Base-by-base conservation (phyloP, 2,888 invertebrate genomes). In the Heliothis peltigera region DNA sequence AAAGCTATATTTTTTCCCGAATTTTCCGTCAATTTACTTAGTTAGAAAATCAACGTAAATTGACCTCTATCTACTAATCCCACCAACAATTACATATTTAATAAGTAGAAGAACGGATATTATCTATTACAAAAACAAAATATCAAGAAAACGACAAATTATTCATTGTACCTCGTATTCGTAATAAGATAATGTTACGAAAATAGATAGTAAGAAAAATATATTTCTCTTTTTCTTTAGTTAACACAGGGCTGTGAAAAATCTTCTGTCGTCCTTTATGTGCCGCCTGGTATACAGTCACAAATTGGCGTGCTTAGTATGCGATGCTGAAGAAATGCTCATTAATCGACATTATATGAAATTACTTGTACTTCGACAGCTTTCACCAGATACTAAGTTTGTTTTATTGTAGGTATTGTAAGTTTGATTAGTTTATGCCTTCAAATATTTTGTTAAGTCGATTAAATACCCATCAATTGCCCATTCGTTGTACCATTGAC, bases 261-360 rank as follows among this genome's bases (percentile, higher is more conserved):
- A 58, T 58, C 43, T 58, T n/a, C 28, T 19, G 32, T 48, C 44
- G 15, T 44, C 42, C 52, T 47, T 49, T 49, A 44, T 25, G 61
- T 61, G 49, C 35, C 44, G 25, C 51, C 49, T 49, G 57, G 44
- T 46, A 58, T 39, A 43, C 35, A 49, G 49, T 60, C 44, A 54
- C 43, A 61, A 49, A 65, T 66, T 58, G 49, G 18, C 39, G 58
- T 39, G 18, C 28, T 66, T 66, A 65, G 58, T 65, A 66, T 65
- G 65, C 67, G 44, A 51, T 32, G 49, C 25, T 48, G 48, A 56
- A 35, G 35, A n/a, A 65, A 39, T 22, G 28, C 35, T 51, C 57
- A 65, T 65, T 57, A 66, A 66, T 66, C 57, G 58, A 51, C 44
- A 2, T 18, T 12, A 44, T 66, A 46, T 66, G 43, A 48, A 49